Evolutionary conservation across 2,888 invertebrate species (phyloP).

Genomic region (Spodoptera littoralis): DNA sequence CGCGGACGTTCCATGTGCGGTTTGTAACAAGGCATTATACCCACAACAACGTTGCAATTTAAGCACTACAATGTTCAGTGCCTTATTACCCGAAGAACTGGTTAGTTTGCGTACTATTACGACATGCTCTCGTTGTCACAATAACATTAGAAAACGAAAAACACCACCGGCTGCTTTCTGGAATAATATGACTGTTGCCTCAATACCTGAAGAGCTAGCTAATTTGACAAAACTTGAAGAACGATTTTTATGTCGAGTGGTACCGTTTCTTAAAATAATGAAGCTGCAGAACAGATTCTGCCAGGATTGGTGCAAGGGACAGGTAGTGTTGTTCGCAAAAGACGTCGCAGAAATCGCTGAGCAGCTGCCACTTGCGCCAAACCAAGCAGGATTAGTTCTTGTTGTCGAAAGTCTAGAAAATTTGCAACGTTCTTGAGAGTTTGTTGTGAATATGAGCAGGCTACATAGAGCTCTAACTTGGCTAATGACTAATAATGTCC

Average conservation of each 20-base stretch:
- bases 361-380: conserved; percentile 39
- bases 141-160: not conserved
- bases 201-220: not conserved
- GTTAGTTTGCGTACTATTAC: too few species aligned
- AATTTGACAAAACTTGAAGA: not conserved
- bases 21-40: not conserved
- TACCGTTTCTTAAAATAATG: too few species aligned
- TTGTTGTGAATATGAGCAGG: not conserved
- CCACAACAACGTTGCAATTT: too few species aligned
- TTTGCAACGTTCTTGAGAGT: not conserved
- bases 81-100: too few species aligned
- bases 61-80: too few species aligned
- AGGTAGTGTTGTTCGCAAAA: conserved; percentile 46
- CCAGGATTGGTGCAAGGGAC: conserved; percentile 16
- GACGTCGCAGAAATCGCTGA: conserved; percentile 48
- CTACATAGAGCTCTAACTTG: conserved; percentile 1
- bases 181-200: not conserved
- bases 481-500: conserved; percentile 20
- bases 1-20: not conserved
- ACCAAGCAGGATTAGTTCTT: not conserved
- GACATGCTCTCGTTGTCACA: too few species aligned
- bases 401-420: not conserved
- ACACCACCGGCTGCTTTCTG: not conserved
- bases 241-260: too few species aligned
- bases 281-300: not conserved